Conservation (phyloP, 2,888 invertebrate genomes). For the Tetramorium bicarinatum region DNA sequence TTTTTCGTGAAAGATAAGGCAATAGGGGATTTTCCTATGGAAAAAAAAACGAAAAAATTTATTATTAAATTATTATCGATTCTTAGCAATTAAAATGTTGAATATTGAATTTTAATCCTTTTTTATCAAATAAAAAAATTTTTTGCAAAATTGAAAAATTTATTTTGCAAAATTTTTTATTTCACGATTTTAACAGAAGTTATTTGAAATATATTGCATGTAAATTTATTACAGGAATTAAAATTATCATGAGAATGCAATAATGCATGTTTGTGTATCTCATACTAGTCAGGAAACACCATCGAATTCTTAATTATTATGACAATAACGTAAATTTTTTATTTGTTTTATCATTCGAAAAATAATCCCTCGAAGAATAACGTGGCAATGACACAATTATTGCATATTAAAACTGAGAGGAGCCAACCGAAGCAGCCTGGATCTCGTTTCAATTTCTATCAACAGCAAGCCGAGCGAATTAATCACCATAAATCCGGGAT, state of each 20-base stretch:
- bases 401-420: not conserved
- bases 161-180: not conserved
- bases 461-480: constrained; percentile 47
- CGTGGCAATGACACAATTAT: constrained; percentile 12
- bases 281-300: not conserved
- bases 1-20: not conserved
- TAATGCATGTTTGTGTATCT: not conserved
- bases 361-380: not conserved
- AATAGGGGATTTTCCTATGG: not conserved
- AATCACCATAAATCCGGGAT: constrained; percentile 56
- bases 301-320: not conserved
- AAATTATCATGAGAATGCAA: not conserved
- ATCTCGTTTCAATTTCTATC: constrained; percentile 42
- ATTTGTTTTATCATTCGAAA: not conserved
- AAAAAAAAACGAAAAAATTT: not conserved
- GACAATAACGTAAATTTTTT: not conserved
- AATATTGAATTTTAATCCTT: not conserved
- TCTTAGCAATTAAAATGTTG: not conserved
- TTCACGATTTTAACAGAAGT: not conserved
- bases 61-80: not conserved
- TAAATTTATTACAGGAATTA: not conserved
- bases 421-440: not conserved
- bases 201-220: not conserved
- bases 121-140: not conserved
- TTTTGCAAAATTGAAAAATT: not conserved